Percentiles rank a stretch among this genome's conserved stretches.
Conservation (phyloP, 2,797 vertebrate genomes). For the Tympanoctomys barrerae region DNA sequence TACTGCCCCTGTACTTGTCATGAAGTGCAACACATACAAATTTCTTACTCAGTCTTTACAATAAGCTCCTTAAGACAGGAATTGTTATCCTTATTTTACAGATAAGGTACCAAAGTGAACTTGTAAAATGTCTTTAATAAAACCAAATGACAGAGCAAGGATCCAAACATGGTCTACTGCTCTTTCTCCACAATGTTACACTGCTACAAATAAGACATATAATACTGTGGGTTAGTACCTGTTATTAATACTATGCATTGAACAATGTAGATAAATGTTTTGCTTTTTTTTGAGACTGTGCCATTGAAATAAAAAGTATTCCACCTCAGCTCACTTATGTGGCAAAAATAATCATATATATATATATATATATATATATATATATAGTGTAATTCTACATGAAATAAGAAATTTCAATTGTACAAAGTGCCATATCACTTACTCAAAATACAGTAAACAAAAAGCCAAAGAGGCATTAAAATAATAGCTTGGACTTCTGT, state of each 20-base stretch:
- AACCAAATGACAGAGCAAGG: neutral
- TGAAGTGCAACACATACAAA: neutral
- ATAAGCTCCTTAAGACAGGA: neutral
- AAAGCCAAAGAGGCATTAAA: neutral
- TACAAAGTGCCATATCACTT: neutral
- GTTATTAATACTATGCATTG: neutral
- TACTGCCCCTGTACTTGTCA: neutral
- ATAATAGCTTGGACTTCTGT: neutral
- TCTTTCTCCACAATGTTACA: neutral
- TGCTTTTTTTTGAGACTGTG: neutral
- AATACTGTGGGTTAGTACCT: neutral
- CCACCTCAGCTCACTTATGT: neutral
- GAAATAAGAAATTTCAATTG: neutral
- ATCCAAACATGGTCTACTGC: neutral
- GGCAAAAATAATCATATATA: neutral
- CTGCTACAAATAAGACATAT: neutral
- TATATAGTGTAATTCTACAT: neutral
- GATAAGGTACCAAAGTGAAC: neutral
- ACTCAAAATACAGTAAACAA: neutral
- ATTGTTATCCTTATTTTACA: slow-evolving; percentile 18
- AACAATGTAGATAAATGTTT: neutral
- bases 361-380: neutral
- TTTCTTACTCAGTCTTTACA: neutral
- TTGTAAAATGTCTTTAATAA: slow-evolving; percentile 42
- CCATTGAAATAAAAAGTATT: slow-evolving; percentile 25